A percentile compares a stretch with the other conserved stretches of the same genome.
These are phyloP conservation scores for Oscheius myriophilus DNA, from an alignment of 2,888 invertebrate species.

Conservation along the genomic window DNA sequence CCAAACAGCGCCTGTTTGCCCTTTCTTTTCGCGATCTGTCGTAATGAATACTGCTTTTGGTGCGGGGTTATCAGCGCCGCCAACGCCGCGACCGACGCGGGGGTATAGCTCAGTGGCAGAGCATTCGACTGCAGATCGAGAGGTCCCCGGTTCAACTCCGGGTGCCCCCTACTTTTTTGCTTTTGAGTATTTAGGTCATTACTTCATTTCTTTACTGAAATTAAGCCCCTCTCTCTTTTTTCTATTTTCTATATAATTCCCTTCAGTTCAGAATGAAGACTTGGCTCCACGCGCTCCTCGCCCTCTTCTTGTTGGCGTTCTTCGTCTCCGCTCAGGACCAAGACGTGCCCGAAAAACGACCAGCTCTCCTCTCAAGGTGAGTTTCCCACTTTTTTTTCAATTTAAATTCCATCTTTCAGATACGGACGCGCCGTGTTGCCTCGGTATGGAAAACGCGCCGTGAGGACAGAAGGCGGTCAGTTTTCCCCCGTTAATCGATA, in stretches of 20 bases:
- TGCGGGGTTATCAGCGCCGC: too few relatives aligned
- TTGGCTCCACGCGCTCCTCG: slow-evolving; percentile 27
- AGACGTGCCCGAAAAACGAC: slow-evolving; percentile 30
- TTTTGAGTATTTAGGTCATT: too few relatives aligned
- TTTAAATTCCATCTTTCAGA: slow-evolving; percentile 8
- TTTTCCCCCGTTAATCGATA: neutral
- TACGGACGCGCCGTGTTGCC: slow-evolving; percentile 31
- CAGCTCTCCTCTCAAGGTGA: slow-evolving; percentile 29
- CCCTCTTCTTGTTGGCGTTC: slow-evolving; percentile 8
- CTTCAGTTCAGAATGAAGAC: slow-evolving; percentile 16
- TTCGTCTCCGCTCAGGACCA: slow-evolving; percentile 22
- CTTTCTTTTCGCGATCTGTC: too few relatives aligned
- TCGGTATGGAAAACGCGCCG: slow-evolving; percentile 28
- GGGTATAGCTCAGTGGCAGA: slow-evolving; percentile 70
- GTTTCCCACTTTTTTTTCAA: neutral
- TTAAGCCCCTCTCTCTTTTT: too few relatives aligned
- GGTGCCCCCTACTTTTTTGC: slow-evolving; percentile 46
- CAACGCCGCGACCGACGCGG: too few relatives aligned
- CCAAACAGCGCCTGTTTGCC: too few relatives aligned
- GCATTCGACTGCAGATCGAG: slow-evolving; percentile 71
- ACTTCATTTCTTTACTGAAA: too few relatives aligned
- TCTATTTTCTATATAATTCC: too few relatives aligned
- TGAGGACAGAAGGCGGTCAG: slow-evolving; percentile 13
- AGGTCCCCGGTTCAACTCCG: slow-evolving; percentile 69
- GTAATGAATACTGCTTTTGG: too few relatives aligned